Percentiles rank a stretch among this genome's conserved stretches.
phyloP scores from a whole-genome alignment of 2,888 invertebrate genomes.

The Nephrotoma flavescens region DNA sequence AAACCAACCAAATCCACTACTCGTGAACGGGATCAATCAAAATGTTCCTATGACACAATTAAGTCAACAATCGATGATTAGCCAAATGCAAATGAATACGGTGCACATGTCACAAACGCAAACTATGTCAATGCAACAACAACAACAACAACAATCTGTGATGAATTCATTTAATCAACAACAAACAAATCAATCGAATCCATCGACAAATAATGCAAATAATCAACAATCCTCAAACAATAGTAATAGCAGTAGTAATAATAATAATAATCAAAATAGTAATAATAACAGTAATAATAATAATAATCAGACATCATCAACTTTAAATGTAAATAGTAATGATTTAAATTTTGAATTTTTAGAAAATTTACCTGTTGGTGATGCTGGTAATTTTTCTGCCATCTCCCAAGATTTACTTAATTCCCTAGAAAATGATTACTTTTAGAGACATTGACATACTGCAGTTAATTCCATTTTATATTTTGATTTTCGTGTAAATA shows the following conservation, averaged over 20 bases:
- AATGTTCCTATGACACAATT: conserved; percentile 23
- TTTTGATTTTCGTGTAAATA: not conserved
- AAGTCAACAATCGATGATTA: conserved; percentile 21
- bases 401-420: conserved; percentile 56
- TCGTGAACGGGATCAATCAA: conserved; percentile 3
- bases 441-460: conserved; percentile 47
- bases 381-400: conserved; percentile 61
- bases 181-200: conserved; percentile 17
- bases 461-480: conserved; percentile 22
- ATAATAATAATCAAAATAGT: conserved; percentile 2
- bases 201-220: conserved; percentile 12
- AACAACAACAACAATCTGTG: conserved; percentile 28
- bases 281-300: conserved; percentile 2
- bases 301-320: conserved; percentile 2
- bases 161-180: conserved; percentile 12
- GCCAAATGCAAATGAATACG: conserved; percentile 41
- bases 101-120: conserved; percentile 58
- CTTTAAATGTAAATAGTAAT: conserved; percentile 22
- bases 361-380: conserved; percentile 63
- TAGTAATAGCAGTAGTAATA: conserved; percentile 13
- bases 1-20: not conserved
- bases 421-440: conserved; percentile 63
- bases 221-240: conserved; percentile 22
- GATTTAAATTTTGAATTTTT: conserved; percentile 77
- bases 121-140: conserved; percentile 40